Percentiles rank a stretch among this genome's conserved stretches.
These are phyloP conservation scores for Molossus molossus DNA, from an alignment of 2,797 vertebrate genomes.

Conservation along the genomic window DNA sequence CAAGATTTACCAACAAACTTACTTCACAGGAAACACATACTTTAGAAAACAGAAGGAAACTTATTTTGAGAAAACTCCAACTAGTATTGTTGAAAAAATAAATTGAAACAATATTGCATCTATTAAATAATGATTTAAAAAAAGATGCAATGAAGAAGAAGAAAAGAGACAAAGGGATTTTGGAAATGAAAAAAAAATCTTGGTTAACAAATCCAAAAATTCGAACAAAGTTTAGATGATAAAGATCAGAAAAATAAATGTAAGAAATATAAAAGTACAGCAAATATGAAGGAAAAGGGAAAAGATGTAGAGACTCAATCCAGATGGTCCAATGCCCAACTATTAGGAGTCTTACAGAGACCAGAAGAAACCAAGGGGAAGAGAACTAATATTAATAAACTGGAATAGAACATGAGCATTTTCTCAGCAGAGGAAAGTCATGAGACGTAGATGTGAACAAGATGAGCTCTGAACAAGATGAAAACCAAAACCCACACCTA, in stretches of 20 bases:
- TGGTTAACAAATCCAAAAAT: not conserved
- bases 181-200: not conserved
- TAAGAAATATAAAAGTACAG: slow-evolving; percentile 11
- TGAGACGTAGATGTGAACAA: not conserved
- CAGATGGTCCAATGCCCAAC: not conserved
- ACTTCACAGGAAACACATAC: not conserved
- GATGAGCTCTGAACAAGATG: not conserved
- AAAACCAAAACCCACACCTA: not conserved
- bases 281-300: slow-evolving; percentile 17
- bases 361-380: not conserved
- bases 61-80: not conserved
- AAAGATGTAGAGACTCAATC: not conserved
- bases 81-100: not conserved
- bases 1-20: not conserved
- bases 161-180: not conserved
- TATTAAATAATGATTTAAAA: slow-evolving; percentile 30
- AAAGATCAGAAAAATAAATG: slow-evolving; percentile 19
- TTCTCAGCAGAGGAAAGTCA: not conserved
- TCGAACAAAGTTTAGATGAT: not conserved
- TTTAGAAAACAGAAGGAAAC: slow-evolving; percentile 24
- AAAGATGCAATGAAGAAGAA: not conserved
- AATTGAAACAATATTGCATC: not conserved
- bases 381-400: not conserved
- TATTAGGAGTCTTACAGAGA: not conserved
- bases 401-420: not conserved